Evolutionary conservation across 2,797 vertebrate genomes (phyloP).

Genomic region (Sebastes oblongus): DNA sequence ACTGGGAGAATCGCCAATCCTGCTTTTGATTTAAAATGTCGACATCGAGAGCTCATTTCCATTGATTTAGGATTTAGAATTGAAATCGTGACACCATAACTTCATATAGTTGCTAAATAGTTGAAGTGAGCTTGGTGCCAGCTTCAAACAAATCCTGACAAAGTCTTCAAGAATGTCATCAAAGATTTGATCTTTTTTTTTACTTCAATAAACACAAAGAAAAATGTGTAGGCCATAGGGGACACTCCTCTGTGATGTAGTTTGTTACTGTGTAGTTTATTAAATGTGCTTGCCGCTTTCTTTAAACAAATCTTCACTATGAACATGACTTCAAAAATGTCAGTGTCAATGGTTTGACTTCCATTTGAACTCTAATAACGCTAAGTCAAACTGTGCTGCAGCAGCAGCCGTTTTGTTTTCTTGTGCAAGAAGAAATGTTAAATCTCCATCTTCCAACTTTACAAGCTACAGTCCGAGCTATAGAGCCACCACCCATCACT

Average conservation of each 20-base stretch:
- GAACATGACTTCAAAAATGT: background rate
- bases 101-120: background rate
- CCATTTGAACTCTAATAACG: background rate
- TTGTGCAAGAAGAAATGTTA: background rate
- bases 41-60: no score
- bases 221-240: background rate
- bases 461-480: background rate
- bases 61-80: no score
- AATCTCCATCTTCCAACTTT: background rate
- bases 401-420: background rate
- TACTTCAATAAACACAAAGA: background rate
- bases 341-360: background rate
- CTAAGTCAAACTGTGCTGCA: background rate
- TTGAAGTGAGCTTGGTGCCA: background rate
- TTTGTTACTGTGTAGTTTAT: background rate
- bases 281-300: background rate
- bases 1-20: no score
- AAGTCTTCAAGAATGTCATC: background rate
- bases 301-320: background rate
- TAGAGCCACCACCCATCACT: background rate
- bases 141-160: background rate
- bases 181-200: background rate
- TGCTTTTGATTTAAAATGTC: no score
- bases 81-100: no score
- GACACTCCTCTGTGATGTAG: background rate